Percentiles rank a stretch among this genome's conserved stretches.
phyloP scores from a whole-genome alignment of 2,113 vertebrate genomes.

The Chaenogobius annularis region DNA sequence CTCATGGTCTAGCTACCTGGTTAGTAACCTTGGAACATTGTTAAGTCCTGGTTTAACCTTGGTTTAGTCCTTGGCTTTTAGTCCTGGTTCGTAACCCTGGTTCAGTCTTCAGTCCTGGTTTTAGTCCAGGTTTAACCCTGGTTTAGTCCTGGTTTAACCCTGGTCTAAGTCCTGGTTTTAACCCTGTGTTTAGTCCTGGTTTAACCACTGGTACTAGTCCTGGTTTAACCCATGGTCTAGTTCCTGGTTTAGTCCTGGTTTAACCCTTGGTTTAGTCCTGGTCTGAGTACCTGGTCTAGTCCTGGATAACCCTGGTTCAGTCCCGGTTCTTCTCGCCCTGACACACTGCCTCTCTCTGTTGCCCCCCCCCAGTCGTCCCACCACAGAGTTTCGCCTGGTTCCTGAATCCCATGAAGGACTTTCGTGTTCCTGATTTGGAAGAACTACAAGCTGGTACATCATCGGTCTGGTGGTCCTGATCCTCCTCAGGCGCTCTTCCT shows the following conservation, averaged over 20 bases:
- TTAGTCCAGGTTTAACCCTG: background rate
- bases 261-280: background rate
- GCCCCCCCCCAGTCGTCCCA: slow-evolving; percentile 79
- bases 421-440: slow-evolving; percentile 92
- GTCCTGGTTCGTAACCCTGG: background rate
- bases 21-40: too few species aligned
- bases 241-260: too few species aligned
- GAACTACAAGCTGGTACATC: slow-evolving; percentile 88
- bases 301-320: background rate
- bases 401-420: slow-evolving; percentile 91
- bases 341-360: background rate
- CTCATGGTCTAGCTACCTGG: background rate
- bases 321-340: background rate
- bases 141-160: background rate
- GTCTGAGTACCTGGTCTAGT: background rate
- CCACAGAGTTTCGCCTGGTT: slow-evolving; percentile 93
- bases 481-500: slow-evolving; percentile 84
- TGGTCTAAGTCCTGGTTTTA: background rate
- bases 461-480: slow-evolving; percentile 80
- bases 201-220: background rate
- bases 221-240: background rate
- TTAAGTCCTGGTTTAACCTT: background rate
- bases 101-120: background rate
- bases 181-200: background rate
- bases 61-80: background rate